Percentiles rank a stretch among this genome's conserved stretches.
Evolutionary conservation across 2,113 vertebrate species (phyloP).

Genomic region (Chaetorhynchus papuensis): DNA sequence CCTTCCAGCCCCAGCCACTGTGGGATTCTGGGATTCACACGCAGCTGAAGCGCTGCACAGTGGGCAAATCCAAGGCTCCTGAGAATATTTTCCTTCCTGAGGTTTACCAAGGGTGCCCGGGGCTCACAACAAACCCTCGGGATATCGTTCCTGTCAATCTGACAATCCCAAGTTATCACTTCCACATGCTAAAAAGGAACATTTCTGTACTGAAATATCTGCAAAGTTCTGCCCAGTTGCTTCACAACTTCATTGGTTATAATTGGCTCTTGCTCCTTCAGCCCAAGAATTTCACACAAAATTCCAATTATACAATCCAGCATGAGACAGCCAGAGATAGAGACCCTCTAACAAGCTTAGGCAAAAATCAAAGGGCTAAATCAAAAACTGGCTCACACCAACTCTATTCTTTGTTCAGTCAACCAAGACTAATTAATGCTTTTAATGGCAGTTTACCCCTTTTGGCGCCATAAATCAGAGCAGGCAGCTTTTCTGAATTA

Average conservation of each 20-base stretch:
- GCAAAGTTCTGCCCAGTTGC: not conserved
- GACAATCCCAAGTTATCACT: not conserved
- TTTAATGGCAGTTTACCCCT: conserved; percentile 44
- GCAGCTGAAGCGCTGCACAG: not conserved
- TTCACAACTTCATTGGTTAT: not conserved
- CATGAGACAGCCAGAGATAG: not conserved
- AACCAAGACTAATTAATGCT: conserved; percentile 43
- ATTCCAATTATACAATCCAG: conserved; percentile 14
- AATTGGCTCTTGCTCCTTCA: not conserved
- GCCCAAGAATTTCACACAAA: not conserved
- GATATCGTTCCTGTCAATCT: not conserved
- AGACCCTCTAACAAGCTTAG: conserved; percentile 15
- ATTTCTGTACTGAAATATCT: not conserved
- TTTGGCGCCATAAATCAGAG: not conserved
- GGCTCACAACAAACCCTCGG: not conserved
- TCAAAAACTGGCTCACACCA: conserved; percentile 36
- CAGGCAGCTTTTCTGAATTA: not conserved
- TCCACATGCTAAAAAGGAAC: not conserved
- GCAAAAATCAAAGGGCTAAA: conserved; percentile 34
- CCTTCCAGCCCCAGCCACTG: not conserved
- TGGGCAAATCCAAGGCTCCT: not conserved
- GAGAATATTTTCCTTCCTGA: not conserved
- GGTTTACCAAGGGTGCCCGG: not conserved
- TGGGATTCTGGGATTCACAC: not conserved
- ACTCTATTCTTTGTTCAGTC: conserved; percentile 1